phyloP scores from a whole-genome alignment of 2,797 vertebrate genomes.

The Typhlichthys eigenmanni region DNA sequence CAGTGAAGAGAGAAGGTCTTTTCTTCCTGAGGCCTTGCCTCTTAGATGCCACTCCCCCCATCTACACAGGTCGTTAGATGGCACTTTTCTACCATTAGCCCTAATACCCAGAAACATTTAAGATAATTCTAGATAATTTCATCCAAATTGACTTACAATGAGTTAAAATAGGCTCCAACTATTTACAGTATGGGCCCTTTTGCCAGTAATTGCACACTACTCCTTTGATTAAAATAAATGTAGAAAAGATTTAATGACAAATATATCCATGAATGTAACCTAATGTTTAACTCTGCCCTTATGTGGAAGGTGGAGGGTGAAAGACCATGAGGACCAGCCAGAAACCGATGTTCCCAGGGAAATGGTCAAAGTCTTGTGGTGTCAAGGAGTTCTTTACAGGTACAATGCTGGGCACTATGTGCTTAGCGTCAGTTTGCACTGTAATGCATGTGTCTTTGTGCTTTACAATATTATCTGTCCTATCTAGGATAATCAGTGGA shows the following conservation, averaged over 20 bases:
- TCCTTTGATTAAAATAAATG: neutral
- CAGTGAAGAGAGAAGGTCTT: conserved; percentile 28
- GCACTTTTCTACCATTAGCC: too few relatives aligned
- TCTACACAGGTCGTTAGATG: conserved; percentile 81
- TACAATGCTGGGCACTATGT: conserved; percentile 37
- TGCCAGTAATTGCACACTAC: conserved; percentile 1
- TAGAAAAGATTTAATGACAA: conserved; percentile 2
- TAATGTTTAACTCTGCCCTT: neutral
- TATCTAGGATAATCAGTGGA: conserved; percentile 78
- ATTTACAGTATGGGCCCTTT: too few relatives aligned
- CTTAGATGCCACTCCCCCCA: conserved; percentile 85
- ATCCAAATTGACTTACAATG: too few relatives aligned
- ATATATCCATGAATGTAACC: neutral
- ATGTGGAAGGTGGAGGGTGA: conserved; percentile 81
- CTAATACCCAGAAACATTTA: too few relatives aligned
- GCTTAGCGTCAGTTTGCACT: neutral
- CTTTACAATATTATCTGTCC: neutral
- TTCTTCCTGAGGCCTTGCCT: conserved; percentile 77
- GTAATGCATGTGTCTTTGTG: neutral
- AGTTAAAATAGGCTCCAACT: too few relatives aligned
- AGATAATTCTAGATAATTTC: too few relatives aligned
- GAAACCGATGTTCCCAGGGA: conserved; percentile 67
- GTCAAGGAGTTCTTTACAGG: conserved; percentile 85
- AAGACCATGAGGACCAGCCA: conserved; percentile 57
- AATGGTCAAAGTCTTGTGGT: conserved; percentile 84